These are phyloP conservation scores for Syngnathus scovelli DNA, from an alignment of 2,113 vertebrate species.

Conservation along the genomic window DNA sequence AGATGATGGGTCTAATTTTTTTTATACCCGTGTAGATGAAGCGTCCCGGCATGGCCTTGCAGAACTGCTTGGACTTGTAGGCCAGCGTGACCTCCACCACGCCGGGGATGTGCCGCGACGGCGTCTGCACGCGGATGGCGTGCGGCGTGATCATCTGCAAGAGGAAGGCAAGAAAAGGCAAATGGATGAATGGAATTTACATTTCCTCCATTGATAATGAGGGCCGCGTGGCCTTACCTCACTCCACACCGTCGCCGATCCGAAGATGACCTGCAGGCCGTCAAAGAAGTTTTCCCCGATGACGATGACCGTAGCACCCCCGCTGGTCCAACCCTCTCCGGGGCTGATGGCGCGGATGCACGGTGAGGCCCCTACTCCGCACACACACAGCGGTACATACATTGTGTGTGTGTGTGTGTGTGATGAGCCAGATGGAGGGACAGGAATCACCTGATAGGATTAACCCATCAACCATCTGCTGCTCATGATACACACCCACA, in stretches of 20 bases:
- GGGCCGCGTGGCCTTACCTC: constrained; percentile 59
- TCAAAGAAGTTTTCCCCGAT: constrained; percentile 78
- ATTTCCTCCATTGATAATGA: constrained; percentile 29
- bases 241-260: constrained; percentile 74
- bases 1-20: too few species aligned
- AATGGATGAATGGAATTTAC: neutral
- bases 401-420: neutral
- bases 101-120: constrained; percentile 66
- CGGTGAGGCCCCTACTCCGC: constrained; percentile 59
- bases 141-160: constrained; percentile 50
- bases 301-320: constrained; percentile 75
- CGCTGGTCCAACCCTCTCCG: constrained; percentile 76
- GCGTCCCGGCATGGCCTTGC: constrained; percentile 65
- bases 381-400: too few species aligned
- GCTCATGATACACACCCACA: constrained; percentile 53
- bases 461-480: constrained; percentile 70
- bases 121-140: constrained; percentile 38
- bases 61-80: constrained; percentile 70
- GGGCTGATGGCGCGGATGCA: constrained; percentile 76
- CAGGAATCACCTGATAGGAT: constrained; percentile 72
- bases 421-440: constrained; percentile 68
- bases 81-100: constrained; percentile 68
- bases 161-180: constrained; percentile 19
- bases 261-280: constrained; percentile 75
- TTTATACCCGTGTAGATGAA: constrained; percentile 65